These are phyloP conservation scores for Lycocerus yunnanus DNA, from an alignment of 2,888 invertebrate species.

Conservation along the genomic window DNA sequence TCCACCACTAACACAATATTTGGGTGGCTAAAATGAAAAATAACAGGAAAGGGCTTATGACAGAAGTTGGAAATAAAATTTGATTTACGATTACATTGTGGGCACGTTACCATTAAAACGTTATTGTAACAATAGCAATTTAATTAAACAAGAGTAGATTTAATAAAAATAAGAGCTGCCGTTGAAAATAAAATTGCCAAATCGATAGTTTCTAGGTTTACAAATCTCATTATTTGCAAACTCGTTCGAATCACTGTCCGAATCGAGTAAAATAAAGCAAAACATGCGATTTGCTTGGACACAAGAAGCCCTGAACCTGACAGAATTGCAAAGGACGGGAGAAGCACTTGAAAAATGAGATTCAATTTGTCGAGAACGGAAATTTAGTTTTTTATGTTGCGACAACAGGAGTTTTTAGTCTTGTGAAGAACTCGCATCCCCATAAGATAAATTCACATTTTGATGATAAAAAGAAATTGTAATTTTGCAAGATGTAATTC, in stretches of 20 bases:
- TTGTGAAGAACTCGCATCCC: constrained; percentile 5
- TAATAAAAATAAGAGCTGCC: neutral
- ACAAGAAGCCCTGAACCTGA: constrained; percentile 4
- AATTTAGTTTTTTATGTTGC: constrained; percentile 41
- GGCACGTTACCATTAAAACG: neutral
- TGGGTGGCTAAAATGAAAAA: constrained; percentile 13
- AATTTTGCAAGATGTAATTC: neutral
- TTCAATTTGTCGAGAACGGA: constrained; percentile 47
- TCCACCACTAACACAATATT: constrained; percentile 8
- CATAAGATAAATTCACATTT: neutral
- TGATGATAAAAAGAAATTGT: constrained; percentile 1
- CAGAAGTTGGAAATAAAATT: constrained; percentile 7
- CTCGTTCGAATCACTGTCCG: neutral
- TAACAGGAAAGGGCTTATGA: constrained; percentile 16
- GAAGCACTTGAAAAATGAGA: constrained; percentile 43
- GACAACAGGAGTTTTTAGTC: constrained; percentile 31
- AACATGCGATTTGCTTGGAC: constrained; percentile 6
- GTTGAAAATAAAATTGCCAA: neutral
- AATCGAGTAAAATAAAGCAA: constrained; percentile 5
- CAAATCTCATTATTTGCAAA: neutral
- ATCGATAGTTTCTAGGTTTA: neutral
- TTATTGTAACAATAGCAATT: neutral
- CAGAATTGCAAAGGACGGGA: constrained; percentile 27
- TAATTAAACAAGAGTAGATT: neutral
- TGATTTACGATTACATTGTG: neutral